Evolutionary conservation across 1,140 invertebrate genomes (phyloP).

Genomic region (Drosophila takahashii): DNA sequence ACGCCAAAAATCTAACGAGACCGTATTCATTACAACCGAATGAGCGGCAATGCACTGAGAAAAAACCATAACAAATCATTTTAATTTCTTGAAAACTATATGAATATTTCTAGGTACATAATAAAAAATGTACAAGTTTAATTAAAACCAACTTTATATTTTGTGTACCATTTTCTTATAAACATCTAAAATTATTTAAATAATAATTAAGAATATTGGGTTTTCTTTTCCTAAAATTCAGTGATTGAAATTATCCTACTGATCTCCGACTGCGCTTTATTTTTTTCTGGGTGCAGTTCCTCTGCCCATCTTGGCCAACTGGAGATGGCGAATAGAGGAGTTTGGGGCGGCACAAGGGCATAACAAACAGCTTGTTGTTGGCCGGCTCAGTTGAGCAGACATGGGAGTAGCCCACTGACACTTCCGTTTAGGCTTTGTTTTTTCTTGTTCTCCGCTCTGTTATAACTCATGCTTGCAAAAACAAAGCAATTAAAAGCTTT

Average conservation of each 20-base stretch:
- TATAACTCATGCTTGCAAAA: conserved; percentile 57
- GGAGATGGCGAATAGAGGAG: conserved; percentile 30
- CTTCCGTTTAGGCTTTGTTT: conserved; percentile 76
- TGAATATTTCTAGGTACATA: no score
- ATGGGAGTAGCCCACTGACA: conserved; percentile 70
- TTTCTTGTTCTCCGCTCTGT: conserved; percentile 39
- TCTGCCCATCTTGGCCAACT: conserved; percentile 25
- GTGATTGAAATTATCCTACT: no score
- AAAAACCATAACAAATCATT: not conserved
- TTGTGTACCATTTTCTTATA: no score
- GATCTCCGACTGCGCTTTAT: no score
- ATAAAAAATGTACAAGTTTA: no score
- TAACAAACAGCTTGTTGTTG: conserved; percentile 74
- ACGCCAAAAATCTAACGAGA: conserved; percentile 59
- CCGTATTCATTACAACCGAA: conserved; percentile 64
- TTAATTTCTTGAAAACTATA: no score
- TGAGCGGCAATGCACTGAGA: conserved; percentile 10
- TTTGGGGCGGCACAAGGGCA: conserved; percentile 47
- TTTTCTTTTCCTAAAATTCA: no score
- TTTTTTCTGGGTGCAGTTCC: conserved; percentile 1
- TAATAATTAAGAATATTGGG: no score
- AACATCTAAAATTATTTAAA: no score
- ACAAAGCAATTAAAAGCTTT: conserved; percentile 78
- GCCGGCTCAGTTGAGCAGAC: conserved; percentile 66
- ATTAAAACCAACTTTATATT: no score